These are phyloP conservation scores for Mus minutoides DNA, from an alignment of 2,797 vertebrate genomes.

Conservation along the genomic window DNA sequence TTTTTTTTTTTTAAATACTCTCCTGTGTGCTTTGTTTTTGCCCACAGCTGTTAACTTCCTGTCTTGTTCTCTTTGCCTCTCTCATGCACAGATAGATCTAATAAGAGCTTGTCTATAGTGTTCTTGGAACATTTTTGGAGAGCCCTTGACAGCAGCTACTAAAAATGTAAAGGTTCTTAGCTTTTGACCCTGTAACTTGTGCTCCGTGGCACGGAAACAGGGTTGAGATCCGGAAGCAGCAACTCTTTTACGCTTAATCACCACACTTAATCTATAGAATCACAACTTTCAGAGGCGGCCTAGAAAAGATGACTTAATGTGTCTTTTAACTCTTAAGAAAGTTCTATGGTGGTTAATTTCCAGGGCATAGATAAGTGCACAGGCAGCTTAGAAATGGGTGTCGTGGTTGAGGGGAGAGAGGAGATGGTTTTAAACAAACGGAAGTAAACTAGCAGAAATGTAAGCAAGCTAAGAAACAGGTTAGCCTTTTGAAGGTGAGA, in stretches of 20 bases:
- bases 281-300: background rate
- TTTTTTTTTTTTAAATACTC: background rate
- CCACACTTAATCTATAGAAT: background rate
- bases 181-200: constrained; percentile 24
- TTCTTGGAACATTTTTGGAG: background rate
- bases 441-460: background rate
- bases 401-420: fast-evolving
- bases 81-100: background rate
- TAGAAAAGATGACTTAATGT: background rate
- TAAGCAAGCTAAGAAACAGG: background rate
- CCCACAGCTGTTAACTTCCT: background rate
- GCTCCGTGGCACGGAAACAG: background rate
- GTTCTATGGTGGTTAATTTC: background rate
- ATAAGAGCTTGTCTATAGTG: constrained; percentile 20
- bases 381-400: background rate
- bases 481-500: background rate
- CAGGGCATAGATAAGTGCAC: background rate
- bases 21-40: background rate
- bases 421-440: background rate
- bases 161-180: constrained; percentile 38
- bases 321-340: background rate
- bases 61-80: background rate
- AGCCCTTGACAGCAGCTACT: constrained; percentile 17
- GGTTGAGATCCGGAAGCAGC: background rate
- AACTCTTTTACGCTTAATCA: background rate